Evolutionary conservation across 2,113 vertebrate species (phyloP).

Genomic region (Syngnathus scovelli): DNA sequence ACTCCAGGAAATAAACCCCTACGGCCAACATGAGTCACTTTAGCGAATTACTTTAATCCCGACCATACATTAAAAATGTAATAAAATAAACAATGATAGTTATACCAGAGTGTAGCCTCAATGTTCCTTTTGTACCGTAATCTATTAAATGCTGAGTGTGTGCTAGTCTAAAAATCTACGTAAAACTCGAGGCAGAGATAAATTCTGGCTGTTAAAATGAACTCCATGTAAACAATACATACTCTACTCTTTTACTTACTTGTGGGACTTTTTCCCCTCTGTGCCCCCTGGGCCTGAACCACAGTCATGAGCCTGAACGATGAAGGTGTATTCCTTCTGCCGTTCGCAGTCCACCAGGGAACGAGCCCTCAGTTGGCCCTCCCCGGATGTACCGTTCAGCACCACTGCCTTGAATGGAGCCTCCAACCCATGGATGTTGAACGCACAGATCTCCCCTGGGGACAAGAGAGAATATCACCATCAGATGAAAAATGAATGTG

Average conservation of each 20-base stretch:
- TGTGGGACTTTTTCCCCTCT: slow-evolving; percentile 95
- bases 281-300: slow-evolving; percentile 79
- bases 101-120: not conserved
- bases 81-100: not conserved
- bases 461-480: slow-evolving; percentile 23
- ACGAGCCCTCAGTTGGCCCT: slow-evolving; percentile 83
- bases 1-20: not conserved
- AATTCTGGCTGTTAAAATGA: not conserved
- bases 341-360: slow-evolving; percentile 89
- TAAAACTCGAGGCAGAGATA: not conserved
- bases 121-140: not conserved
- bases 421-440: slow-evolving; percentile 89
- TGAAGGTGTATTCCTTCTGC: slow-evolving; percentile 95
- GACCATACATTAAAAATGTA: not conserved
- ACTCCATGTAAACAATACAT: not conserved
- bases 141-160: not conserved
- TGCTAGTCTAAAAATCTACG: not conserved
- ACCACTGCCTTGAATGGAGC: slow-evolving; percentile 91
- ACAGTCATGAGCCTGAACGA: slow-evolving; percentile 96
- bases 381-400: slow-evolving; percentile 91
- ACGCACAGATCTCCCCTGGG: slow-evolving; percentile 94
- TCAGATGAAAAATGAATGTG: slow-evolving; percentile 4
- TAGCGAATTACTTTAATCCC: too few species aligned
- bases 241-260: slow-evolving; percentile 74
- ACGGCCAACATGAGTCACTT: too few species aligned